These are phyloP conservation scores for Tragelaphus scriptus DNA, from an alignment of 2,113 vertebrate species.

Conservation along the genomic window DNA sequence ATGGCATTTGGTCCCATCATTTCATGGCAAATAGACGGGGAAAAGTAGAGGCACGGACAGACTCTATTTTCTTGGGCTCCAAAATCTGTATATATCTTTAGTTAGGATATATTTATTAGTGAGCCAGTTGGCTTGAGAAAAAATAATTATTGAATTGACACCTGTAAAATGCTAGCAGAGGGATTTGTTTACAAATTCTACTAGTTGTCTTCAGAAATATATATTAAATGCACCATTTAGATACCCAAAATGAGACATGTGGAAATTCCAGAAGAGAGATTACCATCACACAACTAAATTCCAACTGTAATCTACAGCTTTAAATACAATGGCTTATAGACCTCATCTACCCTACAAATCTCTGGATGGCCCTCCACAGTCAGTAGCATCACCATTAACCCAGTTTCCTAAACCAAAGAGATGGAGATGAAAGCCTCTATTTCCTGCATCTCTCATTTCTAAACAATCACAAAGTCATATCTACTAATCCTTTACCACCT, in stretches of 20 bases:
- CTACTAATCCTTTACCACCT: neutral
- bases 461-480: neutral
- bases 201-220: neutral
- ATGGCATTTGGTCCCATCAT: neutral
- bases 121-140: neutral
- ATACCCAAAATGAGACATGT: neutral
- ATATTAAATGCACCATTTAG: neutral
- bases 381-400: neutral
- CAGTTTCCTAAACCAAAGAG: neutral
- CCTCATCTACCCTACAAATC: neutral
- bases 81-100: neutral
- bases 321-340: neutral
- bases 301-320: neutral
- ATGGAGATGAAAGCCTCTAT: neutral
- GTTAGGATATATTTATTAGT: neutral
- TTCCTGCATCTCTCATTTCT: neutral
- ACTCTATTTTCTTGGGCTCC: neutral
- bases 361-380: no score
- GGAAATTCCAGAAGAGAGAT: neutral
- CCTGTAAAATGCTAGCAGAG: neutral
- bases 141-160: neutral
- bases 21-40: neutral
- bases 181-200: neutral
- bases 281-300: neutral
- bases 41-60: neutral